phyloP scores from a whole-genome alignment of 2,113 vertebrate species.

The Corvus hawaiiensis region DNA sequence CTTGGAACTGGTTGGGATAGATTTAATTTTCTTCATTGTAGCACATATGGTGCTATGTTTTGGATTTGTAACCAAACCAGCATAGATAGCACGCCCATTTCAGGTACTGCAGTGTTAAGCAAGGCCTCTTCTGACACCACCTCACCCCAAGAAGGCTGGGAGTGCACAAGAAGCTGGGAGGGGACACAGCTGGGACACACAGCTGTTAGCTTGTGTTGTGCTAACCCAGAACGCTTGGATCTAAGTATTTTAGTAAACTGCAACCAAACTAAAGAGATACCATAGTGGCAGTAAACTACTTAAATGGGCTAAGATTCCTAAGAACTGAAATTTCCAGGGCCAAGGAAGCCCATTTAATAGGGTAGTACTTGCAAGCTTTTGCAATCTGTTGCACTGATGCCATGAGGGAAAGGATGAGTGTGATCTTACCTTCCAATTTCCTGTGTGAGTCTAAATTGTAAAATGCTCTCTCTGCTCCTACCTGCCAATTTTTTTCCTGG shows the following conservation, averaged over 20 bases:
- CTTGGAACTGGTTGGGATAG: neutral
- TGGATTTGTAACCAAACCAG: neutral
- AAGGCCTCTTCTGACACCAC: neutral
- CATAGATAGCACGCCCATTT: fast-evolving
- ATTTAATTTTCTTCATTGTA: neutral
- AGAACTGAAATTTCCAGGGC: neutral
- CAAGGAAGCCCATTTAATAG: neutral
- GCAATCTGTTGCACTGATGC: neutral
- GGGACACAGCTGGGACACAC: neutral
- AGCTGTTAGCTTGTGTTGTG: neutral
- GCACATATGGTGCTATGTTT: neutral
- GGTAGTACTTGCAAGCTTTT: neutral
- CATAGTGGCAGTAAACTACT: neutral
- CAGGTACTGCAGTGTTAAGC: neutral
- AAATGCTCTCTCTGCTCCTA: neutral
- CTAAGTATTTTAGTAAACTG: neutral
- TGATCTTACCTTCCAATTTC: neutral
- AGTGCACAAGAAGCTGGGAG: neutral
- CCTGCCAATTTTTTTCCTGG: neutral
- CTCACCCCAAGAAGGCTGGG: neutral
- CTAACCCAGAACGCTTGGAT: fast-evolving
- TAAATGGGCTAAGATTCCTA: neutral
- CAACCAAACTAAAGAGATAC: neutral
- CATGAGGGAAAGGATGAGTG: neutral
- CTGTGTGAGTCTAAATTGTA: neutral